Percentiles rank a stretch among this genome's conserved stretches.
phyloP scores from a whole-genome alignment of 2,113 vertebrate species.

The Zingel zingel region DNA sequence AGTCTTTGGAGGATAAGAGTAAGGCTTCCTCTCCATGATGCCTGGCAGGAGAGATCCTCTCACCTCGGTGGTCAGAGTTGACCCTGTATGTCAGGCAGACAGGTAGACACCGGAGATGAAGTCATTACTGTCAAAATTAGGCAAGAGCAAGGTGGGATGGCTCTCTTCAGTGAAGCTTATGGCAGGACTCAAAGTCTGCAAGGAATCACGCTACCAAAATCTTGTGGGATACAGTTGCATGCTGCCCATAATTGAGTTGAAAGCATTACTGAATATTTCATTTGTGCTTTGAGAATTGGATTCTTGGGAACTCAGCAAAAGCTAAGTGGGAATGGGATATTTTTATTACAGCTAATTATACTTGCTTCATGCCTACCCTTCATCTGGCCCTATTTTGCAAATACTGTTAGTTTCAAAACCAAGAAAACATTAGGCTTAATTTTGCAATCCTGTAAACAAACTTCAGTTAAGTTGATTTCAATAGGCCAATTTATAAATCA shows the following conservation, averaged over 20 bases:
- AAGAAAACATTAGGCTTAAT: constrained; percentile 50
- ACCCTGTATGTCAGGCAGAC: constrained; percentile 29
- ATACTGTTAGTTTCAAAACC: constrained; percentile 33
- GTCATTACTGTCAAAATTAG: constrained; percentile 54
- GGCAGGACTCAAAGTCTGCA: constrained; percentile 33
- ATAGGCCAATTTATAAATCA: constrained; percentile 52
- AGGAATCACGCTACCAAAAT: constrained; percentile 34
- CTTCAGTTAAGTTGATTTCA: constrained; percentile 44
- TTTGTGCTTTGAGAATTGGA: constrained; percentile 63
- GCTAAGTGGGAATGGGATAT: constrained; percentile 49
- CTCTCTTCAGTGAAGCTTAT: constrained; percentile 44
- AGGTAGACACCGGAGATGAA: constrained; percentile 29
- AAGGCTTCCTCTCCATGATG: constrained; percentile 39
- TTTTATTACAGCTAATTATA: constrained; percentile 63
- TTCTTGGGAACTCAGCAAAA: constrained; percentile 57
- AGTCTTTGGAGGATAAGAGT: constrained; percentile 59
- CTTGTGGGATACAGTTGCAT: constrained; percentile 44
- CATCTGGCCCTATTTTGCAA: constrained; percentile 49
- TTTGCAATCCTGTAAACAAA: constrained; percentile 59
- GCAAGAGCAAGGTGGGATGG: constrained; percentile 43
- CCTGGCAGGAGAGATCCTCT: constrained; percentile 43
- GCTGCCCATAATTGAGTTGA: constrained; percentile 69
- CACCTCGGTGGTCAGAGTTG: constrained; percentile 37
- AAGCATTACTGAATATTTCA: constrained; percentile 76
- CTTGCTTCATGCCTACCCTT: constrained; percentile 45